These are phyloP conservation scores for Perodicticus potto DNA, from an alignment of 2,797 vertebrate genomes.

Conservation along the genomic window DNA sequence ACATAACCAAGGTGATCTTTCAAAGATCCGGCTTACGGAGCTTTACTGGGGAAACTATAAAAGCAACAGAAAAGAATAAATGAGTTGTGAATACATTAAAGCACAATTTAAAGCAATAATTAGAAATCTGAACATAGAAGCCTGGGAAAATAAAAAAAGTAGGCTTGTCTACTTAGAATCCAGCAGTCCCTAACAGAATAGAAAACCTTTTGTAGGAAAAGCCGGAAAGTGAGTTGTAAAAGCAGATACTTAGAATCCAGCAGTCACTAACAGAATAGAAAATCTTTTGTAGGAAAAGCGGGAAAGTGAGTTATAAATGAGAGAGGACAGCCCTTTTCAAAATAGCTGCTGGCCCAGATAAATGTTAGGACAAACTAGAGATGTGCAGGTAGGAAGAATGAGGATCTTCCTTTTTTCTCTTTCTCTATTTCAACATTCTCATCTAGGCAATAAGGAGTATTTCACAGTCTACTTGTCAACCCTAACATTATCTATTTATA, in stretches of 20 bases:
- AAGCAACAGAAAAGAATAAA: constrained; percentile 57
- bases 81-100: neutral
- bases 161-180: neutral
- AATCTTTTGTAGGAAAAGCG: neutral
- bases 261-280: neutral
- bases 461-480: neutral
- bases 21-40: neutral
- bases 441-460: neutral
- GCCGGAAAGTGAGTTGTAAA: constrained; percentile 23
- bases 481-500: neutral
- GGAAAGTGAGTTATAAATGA: constrained; percentile 18
- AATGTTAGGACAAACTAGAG: neutral
- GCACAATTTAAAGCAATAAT: constrained; percentile 24
- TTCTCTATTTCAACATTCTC: constrained; percentile 28
- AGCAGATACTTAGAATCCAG: neutral
- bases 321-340: neutral
- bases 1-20: constrained; percentile 1
- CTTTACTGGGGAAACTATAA: neutral
- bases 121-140: constrained; percentile 7
- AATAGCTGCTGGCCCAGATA: neutral
- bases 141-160: constrained; percentile 48
- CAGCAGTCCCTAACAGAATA: neutral
- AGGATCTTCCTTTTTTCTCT: constrained; percentile 4
- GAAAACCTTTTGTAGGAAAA: neutral
- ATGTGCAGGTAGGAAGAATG: neutral